A percentile compares a stretch with the other conserved stretches of the same genome.
Conservation (phyloP, 2,888 invertebrate species). For the Hydraecia micacea region DNA sequence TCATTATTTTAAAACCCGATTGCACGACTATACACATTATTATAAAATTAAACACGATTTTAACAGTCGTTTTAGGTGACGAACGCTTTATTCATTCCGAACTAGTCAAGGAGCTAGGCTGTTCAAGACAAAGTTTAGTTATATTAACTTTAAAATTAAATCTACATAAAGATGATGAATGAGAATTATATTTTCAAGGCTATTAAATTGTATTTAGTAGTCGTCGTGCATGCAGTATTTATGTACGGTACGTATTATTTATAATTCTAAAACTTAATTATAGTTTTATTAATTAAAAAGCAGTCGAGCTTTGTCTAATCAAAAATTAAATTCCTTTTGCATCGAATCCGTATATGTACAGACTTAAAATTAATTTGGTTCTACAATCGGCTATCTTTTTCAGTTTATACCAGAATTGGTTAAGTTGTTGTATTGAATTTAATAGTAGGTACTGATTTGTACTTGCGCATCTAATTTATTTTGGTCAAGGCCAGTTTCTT, state of each 20-base stretch:
- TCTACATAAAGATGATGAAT: too few species aligned
- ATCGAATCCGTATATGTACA: slow-evolving; percentile 80
- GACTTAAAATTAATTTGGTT: slow-evolving; percentile 61
- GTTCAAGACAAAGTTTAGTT: not conserved
- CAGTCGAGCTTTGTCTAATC: slow-evolving; percentile 64
- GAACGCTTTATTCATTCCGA: not conserved
- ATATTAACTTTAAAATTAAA: not conserved
- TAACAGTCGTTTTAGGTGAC: not conserved
- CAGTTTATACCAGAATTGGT: slow-evolving; percentile 19
- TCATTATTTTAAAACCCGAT: not conserved
- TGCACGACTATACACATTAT: not conserved
- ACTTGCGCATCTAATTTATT: not conserved
- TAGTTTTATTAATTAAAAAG: slow-evolving; percentile 51
- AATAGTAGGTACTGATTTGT: slow-evolving; percentile 9
- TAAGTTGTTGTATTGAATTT: not conserved
- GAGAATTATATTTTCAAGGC: not conserved
- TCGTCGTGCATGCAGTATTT: not conserved
- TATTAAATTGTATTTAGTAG: not conserved
- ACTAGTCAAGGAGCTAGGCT: slow-evolving; percentile 9
- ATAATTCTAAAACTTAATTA: slow-evolving; percentile 33
- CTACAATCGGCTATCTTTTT: slow-evolving; percentile 29
- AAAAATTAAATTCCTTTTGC: slow-evolving; percentile 86
- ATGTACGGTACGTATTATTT: slow-evolving; percentile 6
- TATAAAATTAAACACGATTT: not conserved
- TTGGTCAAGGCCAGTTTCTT: not conserved